These are phyloP conservation scores for Zaprionus tsacasi DNA, from an alignment of 1,140 invertebrate species.

Conservation along the genomic window DNA sequence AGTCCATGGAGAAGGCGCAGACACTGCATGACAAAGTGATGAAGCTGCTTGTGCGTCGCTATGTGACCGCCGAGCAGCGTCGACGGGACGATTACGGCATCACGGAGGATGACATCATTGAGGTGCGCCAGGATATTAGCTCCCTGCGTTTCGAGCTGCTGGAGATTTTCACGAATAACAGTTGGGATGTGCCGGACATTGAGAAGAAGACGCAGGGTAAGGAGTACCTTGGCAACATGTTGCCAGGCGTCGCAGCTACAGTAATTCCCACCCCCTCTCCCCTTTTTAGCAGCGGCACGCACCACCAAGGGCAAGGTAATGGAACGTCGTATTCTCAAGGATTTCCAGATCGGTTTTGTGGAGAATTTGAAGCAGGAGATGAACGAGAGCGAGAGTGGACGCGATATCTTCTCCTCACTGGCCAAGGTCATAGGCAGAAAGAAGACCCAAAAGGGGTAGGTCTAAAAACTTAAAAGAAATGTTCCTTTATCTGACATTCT, in stretches of 20 bases:
- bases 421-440: constrained; percentile 90
- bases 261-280: not conserved
- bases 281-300: constrained; percentile 85
- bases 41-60: constrained; percentile 91
- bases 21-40: constrained; percentile 90
- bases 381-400: constrained; percentile 87
- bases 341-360: constrained; percentile 95
- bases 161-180: constrained; percentile 93
- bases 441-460: constrained; percentile 85
- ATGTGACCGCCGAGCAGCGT: constrained; percentile 92
- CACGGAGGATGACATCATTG: constrained; percentile 98
- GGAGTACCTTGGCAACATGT: constrained; percentile 32
- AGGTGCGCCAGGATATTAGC: constrained; percentile 97
- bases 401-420: constrained; percentile 92
- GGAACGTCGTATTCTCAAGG: constrained; percentile 93
- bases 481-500: not conserved
- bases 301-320: constrained; percentile 93
- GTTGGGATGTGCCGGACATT: constrained; percentile 91
- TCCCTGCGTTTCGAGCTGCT: constrained; percentile 93
- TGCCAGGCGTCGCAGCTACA: constrained; percentile 11
- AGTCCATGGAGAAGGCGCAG: constrained; percentile 88
- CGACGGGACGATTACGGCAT: constrained; percentile 93
- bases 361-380: constrained; percentile 92
- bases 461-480: not conserved
- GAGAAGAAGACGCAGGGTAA: constrained; percentile 87